Evolutionary conservation across 2,888 invertebrate species (phyloP), one percentile per base, ranked within the genome.

Genomic region (Tanypteryx hageni): DNA sequence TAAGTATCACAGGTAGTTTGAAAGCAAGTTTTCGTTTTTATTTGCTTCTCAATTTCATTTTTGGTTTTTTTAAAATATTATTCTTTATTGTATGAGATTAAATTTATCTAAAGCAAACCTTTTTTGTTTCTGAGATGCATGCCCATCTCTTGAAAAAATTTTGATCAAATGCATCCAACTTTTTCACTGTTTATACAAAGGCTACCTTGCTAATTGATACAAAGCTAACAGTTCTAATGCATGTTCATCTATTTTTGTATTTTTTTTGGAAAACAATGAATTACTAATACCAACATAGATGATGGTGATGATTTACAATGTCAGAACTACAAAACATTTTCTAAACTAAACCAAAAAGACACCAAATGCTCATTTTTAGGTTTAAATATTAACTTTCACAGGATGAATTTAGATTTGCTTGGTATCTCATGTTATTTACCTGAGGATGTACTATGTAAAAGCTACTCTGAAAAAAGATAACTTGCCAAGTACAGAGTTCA

Each of bases 1-100:
- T 64, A 64, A 89, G 59, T 89, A 89, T 89, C 89, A 89, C 89
- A 89, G 89, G 89, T 68, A 89, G 89, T 89, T 89, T 89, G 44
- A 64, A 89, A 89, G 64, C 61, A 61, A 89, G 64, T 61, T 89
- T 89, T 31, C 68, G 44, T n/a, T 83, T 89, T 68, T 64, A n/a
- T 64, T 89, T 89, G 44, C 89, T 64, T 89, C 10, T 89, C 89
- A 89, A 68, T 22, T 86, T 61, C 59, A 68, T 89, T 89, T 89
- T 64, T 89, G 22, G 27, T 27, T 44, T 56, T 31, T 89, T 89
- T n/a, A n/a, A 57, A 57, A 16, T 57, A n/a, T 14, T 64, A 18
- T 31, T 18, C 31, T 89, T 86, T 44, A 76, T 89, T 89, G 89
- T 83, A 83, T 57, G 56, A 83, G 89, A 89, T 86, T 31, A 61